Evolutionary conservation across 92 coral and sea anemone species (phyloP), one percentile per base, ranked within the genome.

Genomic region (Zoanthus gigantus): DNA sequence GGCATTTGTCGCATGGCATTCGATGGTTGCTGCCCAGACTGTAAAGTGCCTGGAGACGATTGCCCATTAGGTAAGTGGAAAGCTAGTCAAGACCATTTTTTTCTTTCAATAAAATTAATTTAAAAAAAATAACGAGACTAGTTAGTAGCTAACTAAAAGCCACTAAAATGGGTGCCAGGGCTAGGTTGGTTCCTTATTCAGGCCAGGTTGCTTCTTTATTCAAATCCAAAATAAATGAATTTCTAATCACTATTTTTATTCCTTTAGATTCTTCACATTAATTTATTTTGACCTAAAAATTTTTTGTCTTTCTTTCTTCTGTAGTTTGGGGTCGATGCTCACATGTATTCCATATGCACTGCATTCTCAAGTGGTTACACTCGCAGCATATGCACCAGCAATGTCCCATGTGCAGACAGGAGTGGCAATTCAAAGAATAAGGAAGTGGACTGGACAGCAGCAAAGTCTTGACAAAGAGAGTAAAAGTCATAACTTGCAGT

Each of bases 1-100:
- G 99, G 99, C 54, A 97, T 97, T 75, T 97, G 99, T 66, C 96
- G 99, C 32, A 97, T 97, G 99, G 96, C 99, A 53, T 97, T 97
- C 86, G 97, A 97, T 92, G 99, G 98, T 7, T 97, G 98, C 71
- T 97, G 99, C 71, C 98, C 99, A 1, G 99, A 97, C 57, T 97
- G 99, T 71, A 95, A 93, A 77, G 88, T 89, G 66, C 99, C 99
- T 75, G 99, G 99, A 66, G 99, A 97, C 77, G 99, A 97, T 90
- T 97, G 99, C 42, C 98, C 98, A 34, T 91, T 97, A 74, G 99
- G 99, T 95, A 89, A 81, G 45, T 63, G 65, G 13, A 29, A 10
- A 16, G n/a, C 23, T 7, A 50, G 12, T 50, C 12, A 50, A 47
- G 23, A 17, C 12, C 15, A 56, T 23, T 23, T 80, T 46, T 50